Evolutionary conservation across 2,797 vertebrate species (phyloP).

Genomic region (Phoxinus dragarum): DNA sequence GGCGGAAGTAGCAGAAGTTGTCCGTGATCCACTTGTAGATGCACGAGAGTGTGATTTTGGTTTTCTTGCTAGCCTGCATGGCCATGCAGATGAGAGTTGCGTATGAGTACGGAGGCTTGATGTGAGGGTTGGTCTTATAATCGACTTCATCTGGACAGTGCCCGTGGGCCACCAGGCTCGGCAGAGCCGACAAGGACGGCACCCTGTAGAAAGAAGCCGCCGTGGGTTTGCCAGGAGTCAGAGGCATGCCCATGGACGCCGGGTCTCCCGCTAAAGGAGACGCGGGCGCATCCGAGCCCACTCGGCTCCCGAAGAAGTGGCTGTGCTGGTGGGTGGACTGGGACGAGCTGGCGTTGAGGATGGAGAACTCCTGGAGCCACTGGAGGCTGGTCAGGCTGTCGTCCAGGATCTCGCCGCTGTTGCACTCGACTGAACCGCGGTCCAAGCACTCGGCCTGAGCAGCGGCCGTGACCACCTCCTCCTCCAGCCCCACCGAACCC

Average conservation of each 20-base stretch:
- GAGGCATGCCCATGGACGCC: conserved; percentile 86
- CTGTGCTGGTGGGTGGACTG: conserved; percentile 74
- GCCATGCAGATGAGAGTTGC: conserved; percentile 98
- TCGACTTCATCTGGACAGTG: conserved; percentile 89
- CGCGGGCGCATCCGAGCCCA: conserved; percentile 82
- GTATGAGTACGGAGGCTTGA: conserved; percentile 95
- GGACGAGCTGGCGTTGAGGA: conserved; percentile 78
- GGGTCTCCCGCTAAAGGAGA: conserved; percentile 92
- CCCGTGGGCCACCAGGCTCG: conserved; percentile 75
- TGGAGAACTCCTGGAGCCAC: conserved; percentile 97
- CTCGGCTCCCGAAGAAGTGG: conserved; percentile 77
- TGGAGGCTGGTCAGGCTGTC: conserved; percentile 97
- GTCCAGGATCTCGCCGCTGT: conserved; percentile 78
- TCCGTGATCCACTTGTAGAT: conserved; percentile 99
- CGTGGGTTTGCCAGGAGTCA: conserved; percentile 89
- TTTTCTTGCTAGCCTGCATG: conserved; percentile 93
- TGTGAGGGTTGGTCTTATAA: conserved; percentile 87
- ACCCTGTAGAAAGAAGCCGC: conserved; percentile 85
- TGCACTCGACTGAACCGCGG: conserved; percentile 26
- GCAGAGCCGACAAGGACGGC: conserved; percentile 67
- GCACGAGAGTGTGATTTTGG: conserved; percentile 92
- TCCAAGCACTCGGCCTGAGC: conserved; percentile 71
- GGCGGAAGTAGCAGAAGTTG: conserved; percentile 96
- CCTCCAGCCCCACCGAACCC: conserved; percentile 62
- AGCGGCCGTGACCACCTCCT: conserved; percentile 74